phyloP scores from a whole-genome alignment of 2,888 invertebrate species.

The Drosophila gaucha region DNA sequence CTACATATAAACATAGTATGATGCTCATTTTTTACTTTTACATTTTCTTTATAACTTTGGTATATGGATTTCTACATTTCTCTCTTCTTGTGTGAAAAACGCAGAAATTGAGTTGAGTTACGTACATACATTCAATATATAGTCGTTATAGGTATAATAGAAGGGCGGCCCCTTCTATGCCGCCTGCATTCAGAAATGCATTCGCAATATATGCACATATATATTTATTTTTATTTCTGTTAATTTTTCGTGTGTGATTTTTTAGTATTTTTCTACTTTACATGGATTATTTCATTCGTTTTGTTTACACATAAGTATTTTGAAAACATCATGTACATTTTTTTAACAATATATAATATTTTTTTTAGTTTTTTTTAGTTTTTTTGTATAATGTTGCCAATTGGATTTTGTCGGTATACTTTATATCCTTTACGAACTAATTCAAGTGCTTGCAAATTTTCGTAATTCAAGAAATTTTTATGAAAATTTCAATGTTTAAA shows the following conservation, averaged over 20 bases:
- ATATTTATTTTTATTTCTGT: conserved; percentile 22
- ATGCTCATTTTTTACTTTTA: conserved; percentile 49
- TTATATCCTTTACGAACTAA: conserved; percentile 82
- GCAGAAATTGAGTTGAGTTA: conserved; percentile 74
- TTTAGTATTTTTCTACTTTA: conserved; percentile 64
- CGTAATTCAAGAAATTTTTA: conserved; percentile 28
- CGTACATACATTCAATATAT: conserved; percentile 69
- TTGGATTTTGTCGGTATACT: conserved; percentile 81
- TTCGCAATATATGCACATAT: conserved; percentile 37
- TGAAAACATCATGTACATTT: conserved; percentile 55
- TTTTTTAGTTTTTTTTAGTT: conserved; percentile 26
- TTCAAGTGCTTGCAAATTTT: conserved; percentile 57
- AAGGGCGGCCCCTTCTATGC: conserved; percentile 16
- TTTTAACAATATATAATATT: conserved; percentile 62
- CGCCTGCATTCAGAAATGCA: conserved; percentile 44
- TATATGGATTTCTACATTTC: conserved; percentile 81
- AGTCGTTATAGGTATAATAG: conserved; percentile 50
- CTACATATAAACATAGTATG: conserved; percentile 76
- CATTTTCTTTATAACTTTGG: conserved; percentile 77
- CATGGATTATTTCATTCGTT: conserved; percentile 55
- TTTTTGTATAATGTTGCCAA: conserved; percentile 56
- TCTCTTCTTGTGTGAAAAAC: conserved; percentile 31
- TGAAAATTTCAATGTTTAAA: conserved; percentile 16
- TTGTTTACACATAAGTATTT: conserved; percentile 46
- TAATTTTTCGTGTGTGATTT: conserved; percentile 26